Evolutionary conservation across 2,797 vertebrate species (phyloP), one percentile per base, ranked within the genome.

Genomic region (Peromyscus aztecus): DNA sequence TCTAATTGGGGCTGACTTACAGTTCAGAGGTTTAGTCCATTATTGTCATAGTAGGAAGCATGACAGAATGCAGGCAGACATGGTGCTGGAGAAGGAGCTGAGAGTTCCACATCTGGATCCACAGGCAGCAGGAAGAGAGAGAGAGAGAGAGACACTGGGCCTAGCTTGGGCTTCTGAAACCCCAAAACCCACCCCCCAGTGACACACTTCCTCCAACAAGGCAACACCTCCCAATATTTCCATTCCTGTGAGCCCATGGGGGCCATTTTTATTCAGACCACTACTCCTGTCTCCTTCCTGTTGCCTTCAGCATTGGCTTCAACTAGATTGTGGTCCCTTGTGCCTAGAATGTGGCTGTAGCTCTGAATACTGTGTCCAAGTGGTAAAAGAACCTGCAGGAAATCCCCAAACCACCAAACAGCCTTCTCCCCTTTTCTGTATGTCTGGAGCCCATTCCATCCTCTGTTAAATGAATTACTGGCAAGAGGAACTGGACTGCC

Each of bases 221-320:
- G 80, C n/a, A 24, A 82, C 14, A 61, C 57, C 14, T 81, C 55
- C 23, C 7, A 82, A 82, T 59, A 37, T 37, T 37, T n/a, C 52
- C 55, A 59, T n/a, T 81, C 23, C 80, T 37, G 0, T 27, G 21
- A 82, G 6, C 55, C n/a, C 24, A 9, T 27, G 21, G n/a, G 55
- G 6, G 12, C 55, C 19, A 9, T 82, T 82, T 59, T 59, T 55
- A 82, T 34, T 78, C 46, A 34, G 2, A 52, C 17, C 10, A 55
- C 77, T 29, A 34, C 2, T 34, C 9, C 65, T 71, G 21, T 92
- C 77, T 65, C 46, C 37, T n/a, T 63, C 61, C 37, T 73, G 40
- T n/a, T n/a, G 4, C 21, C 94, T n/a, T 94, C 34, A 86, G 67
- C 80, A 77, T 37, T 84, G 76, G 40, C 63, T 90, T 93, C 40